These are phyloP conservation scores for Chanos chanos DNA, from an alignment of 2,797 vertebrate species.

Conservation along the genomic window DNA sequence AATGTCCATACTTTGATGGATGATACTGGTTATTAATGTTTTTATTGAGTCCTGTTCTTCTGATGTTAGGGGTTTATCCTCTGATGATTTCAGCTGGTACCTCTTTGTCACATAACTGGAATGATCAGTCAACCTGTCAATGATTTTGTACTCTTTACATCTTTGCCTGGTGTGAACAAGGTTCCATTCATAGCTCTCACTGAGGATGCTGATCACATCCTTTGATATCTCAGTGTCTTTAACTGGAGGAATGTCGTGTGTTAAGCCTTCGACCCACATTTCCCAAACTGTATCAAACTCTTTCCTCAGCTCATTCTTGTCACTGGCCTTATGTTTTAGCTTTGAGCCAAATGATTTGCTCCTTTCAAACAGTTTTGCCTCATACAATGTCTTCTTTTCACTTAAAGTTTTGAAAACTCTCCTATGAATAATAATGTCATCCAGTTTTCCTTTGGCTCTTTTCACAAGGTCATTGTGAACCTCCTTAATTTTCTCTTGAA, in stretches of 20 bases:
- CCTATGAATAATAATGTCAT: slow-evolving; percentile 34
- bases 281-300: slow-evolving; percentile 33
- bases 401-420: slow-evolving; percentile 35
- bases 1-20: not conserved
- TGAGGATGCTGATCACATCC: slow-evolving; percentile 13
- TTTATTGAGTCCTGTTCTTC: not conserved
- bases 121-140: not conserved
- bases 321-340: slow-evolving; percentile 31
- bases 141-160: not conserved
- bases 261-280: slow-evolving; percentile 13
- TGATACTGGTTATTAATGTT: not conserved
- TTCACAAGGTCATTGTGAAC: slow-evolving; percentile 46
- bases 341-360: slow-evolving; percentile 44
- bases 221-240: not conserved
- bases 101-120: not conserved
- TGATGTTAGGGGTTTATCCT: not conserved
- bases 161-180: not conserved
- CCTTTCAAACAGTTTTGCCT: slow-evolving; percentile 41
- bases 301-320: slow-evolving; percentile 31
- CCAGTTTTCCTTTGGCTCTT: slow-evolving; percentile 35
- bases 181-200: not conserved
- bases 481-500: slow-evolving; percentile 37
- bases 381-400: slow-evolving; percentile 36
- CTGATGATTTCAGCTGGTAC: not conserved
- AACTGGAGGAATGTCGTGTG: not conserved